Base-by-base conservation (phyloP, 2,888 invertebrate species). In the Ormia ochracea region DNA sequence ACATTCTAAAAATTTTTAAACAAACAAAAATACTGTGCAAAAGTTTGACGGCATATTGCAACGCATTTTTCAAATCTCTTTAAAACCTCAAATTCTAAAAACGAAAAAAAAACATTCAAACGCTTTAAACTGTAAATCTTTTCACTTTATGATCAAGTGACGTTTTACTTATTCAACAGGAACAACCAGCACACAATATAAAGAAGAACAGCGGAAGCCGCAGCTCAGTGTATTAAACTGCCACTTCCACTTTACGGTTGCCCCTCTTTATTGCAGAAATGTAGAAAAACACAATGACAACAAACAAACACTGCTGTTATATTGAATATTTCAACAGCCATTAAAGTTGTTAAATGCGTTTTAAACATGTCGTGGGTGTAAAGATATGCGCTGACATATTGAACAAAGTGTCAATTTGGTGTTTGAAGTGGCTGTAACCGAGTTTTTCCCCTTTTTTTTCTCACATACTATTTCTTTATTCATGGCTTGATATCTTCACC, bases 341-440 rank as follows among this genome's bases (percentile, higher is more conserved):
- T 50, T 38, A 38, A 70, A 36, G 56, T 45, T 45, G 2, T 38
- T 14, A 12, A 43, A 14, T 17, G 21, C n/a, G 0, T 23, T 3
- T 9, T n/a, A n/a, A n/a, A 5, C 26, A 10, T 5, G 10, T 6
- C 26, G 23, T 33, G 14, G 26, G 9, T 33, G 38, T 36, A 38
- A 14, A 10, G 7, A 7, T n/a, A 26, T 31, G 26, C 23, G 17
- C 6, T 6, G 23, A 9, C n/a, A 56, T 36, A 45, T 48, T 56
- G 61, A 45, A 68, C 36, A 36, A 63, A 56, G 63, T 69, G 56
- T 58, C 63, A 63, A 69, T 76, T 69, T 48, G 19, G 21, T 66
- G 43, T 58, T 63, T 56, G 14, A 58, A 63, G 31, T 63, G 38
- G 28, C 38, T 43, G 28, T 38, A 12, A 28, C n/a, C n/a, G 10